These are phyloP conservation scores for Cephus nigrinus DNA, from an alignment of 2,888 invertebrate species.

Conservation along the genomic window DNA sequence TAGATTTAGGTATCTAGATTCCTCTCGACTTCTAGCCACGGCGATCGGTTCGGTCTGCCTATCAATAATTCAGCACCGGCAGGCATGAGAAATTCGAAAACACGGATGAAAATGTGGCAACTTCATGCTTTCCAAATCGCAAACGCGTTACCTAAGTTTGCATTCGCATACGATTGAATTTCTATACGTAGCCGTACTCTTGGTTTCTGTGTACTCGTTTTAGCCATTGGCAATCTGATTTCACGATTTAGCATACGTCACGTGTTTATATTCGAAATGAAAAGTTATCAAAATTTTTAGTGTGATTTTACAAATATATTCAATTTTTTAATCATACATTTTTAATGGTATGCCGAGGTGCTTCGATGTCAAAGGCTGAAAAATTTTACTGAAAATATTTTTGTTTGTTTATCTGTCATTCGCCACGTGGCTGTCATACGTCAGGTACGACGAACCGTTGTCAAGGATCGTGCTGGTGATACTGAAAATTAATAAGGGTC, in stretches of 20 bases:
- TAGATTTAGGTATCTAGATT: constrained; percentile 15
- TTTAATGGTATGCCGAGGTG: not conserved
- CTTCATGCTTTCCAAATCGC: constrained; percentile 22
- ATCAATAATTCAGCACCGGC: constrained; percentile 50
- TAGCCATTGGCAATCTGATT: not conserved
- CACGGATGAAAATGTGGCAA: constrained; percentile 31
- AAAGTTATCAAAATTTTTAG: not conserved
- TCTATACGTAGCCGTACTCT: constrained; percentile 11
- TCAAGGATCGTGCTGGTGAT: not conserved
- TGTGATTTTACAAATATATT: not conserved
- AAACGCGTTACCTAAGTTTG: constrained; percentile 26
- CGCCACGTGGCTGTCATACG: not conserved
- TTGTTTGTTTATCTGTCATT: not conserved
- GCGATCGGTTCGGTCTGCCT: constrained; percentile 25
- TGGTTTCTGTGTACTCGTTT: not conserved
- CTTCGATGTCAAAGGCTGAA: not conserved
- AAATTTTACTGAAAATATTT: not conserved
- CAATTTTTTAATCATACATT: not conserved
- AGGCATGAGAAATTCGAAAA: constrained; percentile 36
- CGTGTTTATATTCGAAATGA: not conserved
- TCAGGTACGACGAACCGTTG: not conserved
- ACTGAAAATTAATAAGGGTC: not conserved
- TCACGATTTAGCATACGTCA: not conserved
- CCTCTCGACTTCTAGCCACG: constrained; percentile 7
- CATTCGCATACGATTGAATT: constrained; percentile 34